Conservation (phyloP, 1,140 invertebrate genomes). For the Drosophila mauritiana region DNA sequence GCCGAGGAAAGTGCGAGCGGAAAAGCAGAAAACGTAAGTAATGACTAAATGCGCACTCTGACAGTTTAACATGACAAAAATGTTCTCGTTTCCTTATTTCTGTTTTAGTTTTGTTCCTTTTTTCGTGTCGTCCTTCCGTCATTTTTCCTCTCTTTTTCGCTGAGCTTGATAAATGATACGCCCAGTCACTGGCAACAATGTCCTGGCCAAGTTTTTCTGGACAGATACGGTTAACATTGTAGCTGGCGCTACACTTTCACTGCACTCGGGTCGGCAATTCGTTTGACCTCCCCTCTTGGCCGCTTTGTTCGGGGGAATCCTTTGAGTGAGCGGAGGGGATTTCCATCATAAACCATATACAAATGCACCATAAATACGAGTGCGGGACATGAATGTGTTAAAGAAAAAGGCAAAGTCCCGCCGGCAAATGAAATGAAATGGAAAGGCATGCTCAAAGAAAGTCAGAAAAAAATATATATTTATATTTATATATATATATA, state of each 20-base stretch:
- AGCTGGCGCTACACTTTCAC: constrained; percentile 57
- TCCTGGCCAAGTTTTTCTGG: constrained; percentile 45
- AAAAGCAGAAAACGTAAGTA: constrained; percentile 69
- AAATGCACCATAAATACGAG: constrained; percentile 70
- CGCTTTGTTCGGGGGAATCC: constrained; percentile 38
- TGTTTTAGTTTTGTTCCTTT: constrained; percentile 44
- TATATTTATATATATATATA: constrained; percentile 27
- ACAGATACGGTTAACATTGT: constrained; percentile 55
- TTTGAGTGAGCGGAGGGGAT: constrained; percentile 68
- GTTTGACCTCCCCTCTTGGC: constrained; percentile 21
- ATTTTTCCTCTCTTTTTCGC: constrained; percentile 18
- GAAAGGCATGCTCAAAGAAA: constrained; percentile 44
- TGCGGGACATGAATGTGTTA: constrained; percentile 51
- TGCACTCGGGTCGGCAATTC: constrained; percentile 40
- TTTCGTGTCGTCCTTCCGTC: constrained; percentile 18
- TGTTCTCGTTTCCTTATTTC: constrained; percentile 70
- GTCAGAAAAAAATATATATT: constrained; percentile 14
- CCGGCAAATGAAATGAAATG: constrained; percentile 51
- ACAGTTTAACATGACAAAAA: constrained; percentile 83
- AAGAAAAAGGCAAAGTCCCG: constrained; percentile 37
- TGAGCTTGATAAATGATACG: constrained; percentile 81
- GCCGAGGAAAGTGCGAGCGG: constrained; percentile 22
- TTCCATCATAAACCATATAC: constrained; percentile 71
- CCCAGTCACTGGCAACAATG: constrained; percentile 38
- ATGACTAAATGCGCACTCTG: constrained; percentile 83